phyloP scores from a whole-genome alignment of 2,888 invertebrate genomes.

The Chrysopilus asiliformis region DNA sequence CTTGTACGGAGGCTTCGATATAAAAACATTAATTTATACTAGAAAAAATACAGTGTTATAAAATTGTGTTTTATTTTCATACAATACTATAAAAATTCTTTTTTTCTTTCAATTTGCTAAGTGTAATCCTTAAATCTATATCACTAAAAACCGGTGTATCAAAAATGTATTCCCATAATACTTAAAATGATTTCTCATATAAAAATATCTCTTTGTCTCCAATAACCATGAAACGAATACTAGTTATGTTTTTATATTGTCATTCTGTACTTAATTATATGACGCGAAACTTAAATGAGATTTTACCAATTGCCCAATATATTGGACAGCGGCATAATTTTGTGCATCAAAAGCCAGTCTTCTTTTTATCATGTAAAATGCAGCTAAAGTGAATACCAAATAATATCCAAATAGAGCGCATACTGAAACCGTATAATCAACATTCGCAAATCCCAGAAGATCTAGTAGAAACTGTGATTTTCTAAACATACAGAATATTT shows the following conservation, averaged over 20 bases:
- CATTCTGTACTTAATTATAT: conserved; percentile 25
- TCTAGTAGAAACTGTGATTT: conserved; percentile 60
- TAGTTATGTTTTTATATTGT: not conserved
- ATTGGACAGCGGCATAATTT: conserved; percentile 50
- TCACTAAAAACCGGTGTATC: too few relatives aligned
- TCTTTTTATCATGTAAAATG: conserved; percentile 58
- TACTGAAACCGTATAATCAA: conserved; percentile 54
- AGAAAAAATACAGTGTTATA: too few relatives aligned
- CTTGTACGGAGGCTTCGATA: too few relatives aligned
- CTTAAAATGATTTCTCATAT: too few relatives aligned
- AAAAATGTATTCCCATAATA: too few relatives aligned
- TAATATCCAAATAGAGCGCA: conserved; percentile 56
- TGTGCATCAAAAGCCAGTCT: conserved; percentile 56
- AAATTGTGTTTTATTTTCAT: too few relatives aligned
- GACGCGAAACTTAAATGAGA: conserved; percentile 42
- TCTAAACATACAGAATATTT: conserved; percentile 62
- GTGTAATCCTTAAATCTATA: too few relatives aligned
- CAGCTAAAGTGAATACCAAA: conserved; percentile 48
- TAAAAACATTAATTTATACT: too few relatives aligned
- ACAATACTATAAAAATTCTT: too few relatives aligned
- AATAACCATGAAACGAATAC: too few relatives aligned
- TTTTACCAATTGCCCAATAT: conserved; percentile 56
- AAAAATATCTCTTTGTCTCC: too few relatives aligned
- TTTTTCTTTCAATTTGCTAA: too few relatives aligned
- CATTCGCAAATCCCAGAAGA: conserved; percentile 59